These are phyloP conservation scores for Trachelipus rathkii DNA, from an alignment of 1,140 invertebrate species.

Conservation along the genomic window DNA sequence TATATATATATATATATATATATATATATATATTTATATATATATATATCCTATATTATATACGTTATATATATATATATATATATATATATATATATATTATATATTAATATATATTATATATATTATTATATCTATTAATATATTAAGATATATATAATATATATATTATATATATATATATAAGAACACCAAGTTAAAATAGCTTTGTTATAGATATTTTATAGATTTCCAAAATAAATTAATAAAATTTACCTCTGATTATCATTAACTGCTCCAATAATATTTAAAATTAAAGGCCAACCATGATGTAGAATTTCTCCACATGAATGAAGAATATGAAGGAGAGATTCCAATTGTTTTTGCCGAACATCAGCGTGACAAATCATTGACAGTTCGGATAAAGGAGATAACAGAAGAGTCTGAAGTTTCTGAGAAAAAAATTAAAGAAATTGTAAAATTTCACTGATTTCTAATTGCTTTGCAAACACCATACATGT, in stretches of 20 bases:
- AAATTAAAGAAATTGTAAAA: background rate
- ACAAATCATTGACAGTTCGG: conserved; percentile 79
- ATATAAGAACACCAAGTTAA: no score
- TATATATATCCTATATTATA: background rate
- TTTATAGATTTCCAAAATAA: background rate
- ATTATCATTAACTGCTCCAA: conserved; percentile 86
- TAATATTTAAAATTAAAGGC: conserved; percentile 88
- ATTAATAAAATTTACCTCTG: conserved; percentile 66
- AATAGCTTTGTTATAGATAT: no score
- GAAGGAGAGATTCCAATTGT: conserved; percentile 89
- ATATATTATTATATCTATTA: no score
- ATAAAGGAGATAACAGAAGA: conserved; percentile 78
- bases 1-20: conserved; percentile 3
- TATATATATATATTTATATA: no score
- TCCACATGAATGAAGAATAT: conserved; percentile 86
- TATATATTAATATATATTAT: background rate
- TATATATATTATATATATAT: no score
- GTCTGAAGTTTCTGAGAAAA: conserved; percentile 63
- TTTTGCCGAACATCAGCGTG: conserved; percentile 90
- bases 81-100: conserved; percentile 10
- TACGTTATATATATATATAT: conserved; percentile 14
- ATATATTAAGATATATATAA: no score
- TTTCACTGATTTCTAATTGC: no score
- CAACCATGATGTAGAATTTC: conserved; percentile 88
- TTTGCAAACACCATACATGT: no score